Conservation (phyloP, 2,888 invertebrate genomes). For the Euplagia quadripunctaria region DNA sequence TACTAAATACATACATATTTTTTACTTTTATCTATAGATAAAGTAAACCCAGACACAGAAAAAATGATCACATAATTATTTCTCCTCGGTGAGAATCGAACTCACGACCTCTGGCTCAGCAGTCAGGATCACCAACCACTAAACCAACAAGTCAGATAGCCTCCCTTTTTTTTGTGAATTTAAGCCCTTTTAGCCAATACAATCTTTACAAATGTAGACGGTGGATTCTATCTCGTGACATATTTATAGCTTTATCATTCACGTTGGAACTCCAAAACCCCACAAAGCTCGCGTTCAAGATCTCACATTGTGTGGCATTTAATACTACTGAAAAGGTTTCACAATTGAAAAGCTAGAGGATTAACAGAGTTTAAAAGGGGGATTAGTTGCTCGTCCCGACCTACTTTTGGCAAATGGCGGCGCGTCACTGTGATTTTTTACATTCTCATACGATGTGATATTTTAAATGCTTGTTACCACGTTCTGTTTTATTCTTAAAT, state of each 20-base stretch:
- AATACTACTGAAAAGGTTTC: slow-evolving; percentile 57
- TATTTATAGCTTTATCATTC: slow-evolving; percentile 10
- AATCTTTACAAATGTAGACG: background rate
- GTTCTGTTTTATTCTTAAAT: slow-evolving; percentile 23
- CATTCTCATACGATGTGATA: slow-evolving; percentile 22
- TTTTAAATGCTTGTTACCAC: slow-evolving; percentile 34
- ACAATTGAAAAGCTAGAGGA: slow-evolving; percentile 58
- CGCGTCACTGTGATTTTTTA: slow-evolving; percentile 32
- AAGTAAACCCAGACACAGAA: too few relatives aligned
- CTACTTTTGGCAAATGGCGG: slow-evolving; percentile 48
- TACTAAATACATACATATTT: too few relatives aligned
- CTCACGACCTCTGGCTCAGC: too few relatives aligned
- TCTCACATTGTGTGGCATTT: slow-evolving; percentile 51
- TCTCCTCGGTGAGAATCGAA: too few relatives aligned
- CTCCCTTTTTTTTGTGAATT: background rate
- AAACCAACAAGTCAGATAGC: too few relatives aligned
- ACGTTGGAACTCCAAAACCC: background rate
- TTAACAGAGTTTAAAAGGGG: slow-evolving; percentile 60
- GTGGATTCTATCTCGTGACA: background rate
- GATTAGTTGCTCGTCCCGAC: slow-evolving; percentile 55
- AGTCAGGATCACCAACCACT: too few relatives aligned
- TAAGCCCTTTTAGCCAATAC: background rate
- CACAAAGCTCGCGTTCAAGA: slow-evolving; percentile 47
- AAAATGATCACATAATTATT: too few relatives aligned
- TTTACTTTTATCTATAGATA: too few relatives aligned